phyloP scores from a whole-genome alignment of 2,113 vertebrate species.

The Hylia prasina region DNA sequence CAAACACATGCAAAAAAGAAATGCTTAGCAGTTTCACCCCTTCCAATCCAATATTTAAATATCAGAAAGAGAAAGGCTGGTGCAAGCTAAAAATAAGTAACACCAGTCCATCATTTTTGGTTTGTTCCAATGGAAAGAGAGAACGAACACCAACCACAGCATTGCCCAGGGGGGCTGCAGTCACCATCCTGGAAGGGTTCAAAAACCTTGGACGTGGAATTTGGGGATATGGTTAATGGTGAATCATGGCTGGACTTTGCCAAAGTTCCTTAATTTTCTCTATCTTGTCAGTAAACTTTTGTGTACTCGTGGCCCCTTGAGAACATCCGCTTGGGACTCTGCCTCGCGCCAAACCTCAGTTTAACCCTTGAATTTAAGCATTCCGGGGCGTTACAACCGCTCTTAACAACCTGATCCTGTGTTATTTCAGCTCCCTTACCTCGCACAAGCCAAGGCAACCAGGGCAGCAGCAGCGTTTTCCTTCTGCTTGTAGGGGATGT shows the following conservation, averaged over 20 bases:
- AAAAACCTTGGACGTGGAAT: background rate
- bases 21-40: background rate
- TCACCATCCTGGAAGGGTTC: background rate
- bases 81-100: background rate
- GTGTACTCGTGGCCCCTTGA: background rate
- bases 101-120: background rate
- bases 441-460: conserved; percentile 94
- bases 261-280: background rate
- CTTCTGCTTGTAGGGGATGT: conserved; percentile 83
- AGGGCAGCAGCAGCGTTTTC: conserved; percentile 96
- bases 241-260: background rate
- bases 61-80: background rate
- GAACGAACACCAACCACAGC: background rate
- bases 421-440: conserved; percentile 72
- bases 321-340: background rate
- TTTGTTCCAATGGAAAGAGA: background rate
- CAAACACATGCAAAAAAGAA: background rate
- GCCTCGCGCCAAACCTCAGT: accelerated
- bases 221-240: background rate
- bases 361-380: background rate
- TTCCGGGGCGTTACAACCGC: accelerated
- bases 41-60: background rate
- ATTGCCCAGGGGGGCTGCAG: no score
- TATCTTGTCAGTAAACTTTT: background rate
- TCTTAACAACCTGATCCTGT: accelerated